Evolutionary conservation across 53 echinoderm and acorn worm genomes (phyloP).

Genomic region (Temnopleurus reevesii): DNA sequence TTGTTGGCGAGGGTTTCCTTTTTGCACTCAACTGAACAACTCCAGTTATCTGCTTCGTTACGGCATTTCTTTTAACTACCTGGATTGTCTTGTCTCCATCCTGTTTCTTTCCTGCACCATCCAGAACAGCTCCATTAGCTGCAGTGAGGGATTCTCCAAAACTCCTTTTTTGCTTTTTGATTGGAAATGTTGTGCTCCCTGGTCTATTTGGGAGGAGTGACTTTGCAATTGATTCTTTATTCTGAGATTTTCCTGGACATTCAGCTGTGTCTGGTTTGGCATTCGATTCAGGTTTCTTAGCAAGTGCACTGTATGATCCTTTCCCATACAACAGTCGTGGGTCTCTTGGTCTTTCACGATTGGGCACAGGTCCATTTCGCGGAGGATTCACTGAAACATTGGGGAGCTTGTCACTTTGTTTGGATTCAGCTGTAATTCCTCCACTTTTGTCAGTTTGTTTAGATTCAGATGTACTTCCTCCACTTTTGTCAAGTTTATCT

Average conservation of each 20-base stretch:
- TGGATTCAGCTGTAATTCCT: background rate
- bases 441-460: background rate
- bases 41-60: conserved; percentile 28
- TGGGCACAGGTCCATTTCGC: background rate
- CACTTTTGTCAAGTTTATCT: background rate
- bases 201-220: no score
- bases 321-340: conserved; percentile 25
- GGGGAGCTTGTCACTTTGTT: background rate
- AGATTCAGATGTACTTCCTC: background rate
- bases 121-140: background rate
- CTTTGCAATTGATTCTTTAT: no score
- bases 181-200: no score
- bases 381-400: background rate
- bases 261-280: background rate
- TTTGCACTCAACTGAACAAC: background rate
- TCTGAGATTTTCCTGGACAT: background rate
- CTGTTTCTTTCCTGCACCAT: background rate
- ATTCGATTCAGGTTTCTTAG: background rate
- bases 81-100: conserved; percentile 25
- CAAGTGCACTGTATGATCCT: background rate
- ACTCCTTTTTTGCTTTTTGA: background rate
- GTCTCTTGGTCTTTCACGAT: conserved; percentile 19
- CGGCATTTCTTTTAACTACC: conserved; percentile 35
- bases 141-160: background rate
- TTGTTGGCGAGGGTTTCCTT: conserved; percentile 7